These are phyloP conservation scores for Tenthredo livida DNA, from an alignment of 2,888 invertebrate genomes.

Conservation along the genomic window DNA sequence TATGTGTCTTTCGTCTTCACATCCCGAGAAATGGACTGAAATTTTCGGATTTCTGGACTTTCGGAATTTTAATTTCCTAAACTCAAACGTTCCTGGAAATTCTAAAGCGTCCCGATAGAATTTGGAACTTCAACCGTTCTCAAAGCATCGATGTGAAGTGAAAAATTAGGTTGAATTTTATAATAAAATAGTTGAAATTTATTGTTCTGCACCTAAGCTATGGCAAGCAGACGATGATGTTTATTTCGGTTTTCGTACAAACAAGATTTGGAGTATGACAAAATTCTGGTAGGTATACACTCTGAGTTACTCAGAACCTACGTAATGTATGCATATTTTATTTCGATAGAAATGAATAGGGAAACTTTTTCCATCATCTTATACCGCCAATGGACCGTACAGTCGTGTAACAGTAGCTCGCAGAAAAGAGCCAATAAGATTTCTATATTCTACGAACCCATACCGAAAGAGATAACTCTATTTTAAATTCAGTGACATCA, in stretches of 20 bases:
- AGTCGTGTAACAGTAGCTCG: neutral
- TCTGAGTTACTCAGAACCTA: neutral
- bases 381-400: neutral
- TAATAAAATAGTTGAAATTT: neutral
- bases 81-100: too few relatives aligned
- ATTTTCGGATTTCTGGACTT: too few relatives aligned
- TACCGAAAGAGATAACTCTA: neutral
- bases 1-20: too few relatives aligned
- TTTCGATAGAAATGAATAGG: slow-evolving; percentile 20
- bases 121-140: too few relatives aligned
- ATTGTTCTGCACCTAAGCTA: neutral
- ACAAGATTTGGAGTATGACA: neutral
- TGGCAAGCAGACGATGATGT: neutral
- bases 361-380: slow-evolving; percentile 30
- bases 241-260: neutral
- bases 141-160: neutral
- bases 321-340: neutral
- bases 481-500: neutral
- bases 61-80: too few relatives aligned
- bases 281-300: neutral
- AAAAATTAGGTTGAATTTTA: neutral
- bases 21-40: too few relatives aligned
- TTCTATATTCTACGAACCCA: slow-evolving; percentile 17
- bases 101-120: too few relatives aligned
- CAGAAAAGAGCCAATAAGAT: neutral